Evolutionary conservation across 2,888 invertebrate genomes (phyloP).

Genomic region (Drosophila setosimentum): DNA sequence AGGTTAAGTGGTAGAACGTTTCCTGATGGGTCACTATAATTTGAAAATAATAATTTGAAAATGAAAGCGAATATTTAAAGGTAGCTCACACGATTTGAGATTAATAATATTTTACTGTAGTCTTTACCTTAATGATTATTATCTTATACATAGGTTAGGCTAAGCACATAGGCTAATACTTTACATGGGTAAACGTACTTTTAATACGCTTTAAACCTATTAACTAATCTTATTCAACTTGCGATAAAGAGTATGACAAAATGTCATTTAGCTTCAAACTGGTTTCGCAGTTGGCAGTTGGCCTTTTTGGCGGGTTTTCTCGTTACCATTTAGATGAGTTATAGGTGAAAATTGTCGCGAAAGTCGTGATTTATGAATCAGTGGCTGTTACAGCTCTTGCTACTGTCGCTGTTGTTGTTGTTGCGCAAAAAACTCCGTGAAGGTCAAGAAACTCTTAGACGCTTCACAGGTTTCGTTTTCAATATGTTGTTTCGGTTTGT

Average conservation of each 20-base stretch:
- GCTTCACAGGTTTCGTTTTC: constrained; percentile 48
- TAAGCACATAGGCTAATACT: background rate
- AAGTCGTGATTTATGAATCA: constrained; percentile 77
- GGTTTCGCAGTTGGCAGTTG: constrained; percentile 34
- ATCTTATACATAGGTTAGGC: background rate
- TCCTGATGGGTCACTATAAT: background rate
- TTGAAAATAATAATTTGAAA: background rate
- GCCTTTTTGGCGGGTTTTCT: constrained; percentile 47
- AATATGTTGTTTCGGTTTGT: constrained; percentile 20
- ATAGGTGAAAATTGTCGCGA: constrained; percentile 80
- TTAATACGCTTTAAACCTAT: constrained; percentile 14
- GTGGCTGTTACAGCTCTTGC: constrained; percentile 45
- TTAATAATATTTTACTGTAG: background rate
- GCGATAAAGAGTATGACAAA: constrained; percentile 25
- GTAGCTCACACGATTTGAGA: background rate
- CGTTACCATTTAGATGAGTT: constrained; percentile 76
- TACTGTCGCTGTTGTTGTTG: constrained; percentile 27
- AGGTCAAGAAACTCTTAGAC: constrained; percentile 69
- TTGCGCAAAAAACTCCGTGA: constrained; percentile 50
- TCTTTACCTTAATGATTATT: background rate
- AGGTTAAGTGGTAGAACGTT: background rate
- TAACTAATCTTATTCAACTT: constrained; percentile 30
- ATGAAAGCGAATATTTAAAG: background rate
- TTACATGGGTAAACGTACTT: constrained; percentile 3
- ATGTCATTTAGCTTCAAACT: constrained; percentile 39